Percentiles rank a stretch among this genome's conserved stretches.
phyloP scores from a whole-genome alignment of 2,113 vertebrate genomes.

The Pachyramphus minor region DNA sequence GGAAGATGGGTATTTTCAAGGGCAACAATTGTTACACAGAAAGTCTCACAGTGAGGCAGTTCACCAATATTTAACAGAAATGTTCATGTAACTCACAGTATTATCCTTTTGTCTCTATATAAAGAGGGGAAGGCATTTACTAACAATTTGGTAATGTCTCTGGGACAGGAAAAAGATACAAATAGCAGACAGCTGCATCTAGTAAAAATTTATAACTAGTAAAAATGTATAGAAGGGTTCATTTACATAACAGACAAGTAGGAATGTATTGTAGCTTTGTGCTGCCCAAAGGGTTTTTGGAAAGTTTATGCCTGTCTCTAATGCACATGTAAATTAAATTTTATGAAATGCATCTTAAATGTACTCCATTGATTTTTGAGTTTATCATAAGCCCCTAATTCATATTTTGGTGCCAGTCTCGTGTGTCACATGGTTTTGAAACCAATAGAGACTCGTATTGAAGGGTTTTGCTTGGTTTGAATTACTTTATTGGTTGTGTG shows the following conservation, averaged over 20 bases:
- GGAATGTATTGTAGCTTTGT: not conserved
- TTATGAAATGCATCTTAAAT: slow-evolving; percentile 27
- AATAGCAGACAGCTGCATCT: not conserved
- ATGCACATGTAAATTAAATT: slow-evolving; percentile 21
- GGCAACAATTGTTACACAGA: not conserved
- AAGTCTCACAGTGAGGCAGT: not conserved
- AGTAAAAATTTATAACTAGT: not conserved
- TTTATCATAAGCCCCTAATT: slow-evolving; percentile 23
- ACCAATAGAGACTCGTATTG: not conserved
- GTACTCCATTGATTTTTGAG: slow-evolving; percentile 24
- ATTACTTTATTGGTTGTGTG: slow-evolving; percentile 7
- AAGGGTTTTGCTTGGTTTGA: slow-evolving; percentile 29
- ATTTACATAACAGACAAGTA: not conserved
- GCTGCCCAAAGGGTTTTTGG: not conserved
- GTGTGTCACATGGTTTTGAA: not conserved
- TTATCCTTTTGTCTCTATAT: not conserved
- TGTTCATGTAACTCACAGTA: not conserved
- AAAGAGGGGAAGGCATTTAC: not conserved
- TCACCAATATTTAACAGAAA: not conserved
- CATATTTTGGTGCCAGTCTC: slow-evolving; percentile 41
- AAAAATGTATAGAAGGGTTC: not conserved
- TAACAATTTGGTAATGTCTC: not conserved
- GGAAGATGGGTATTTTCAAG: not conserved
- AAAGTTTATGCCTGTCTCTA: not conserved
- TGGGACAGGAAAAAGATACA: not conserved